Evolutionary conservation across 2,113 vertebrate genomes (phyloP).

Genomic region (Carettochelys insculpta): DNA sequence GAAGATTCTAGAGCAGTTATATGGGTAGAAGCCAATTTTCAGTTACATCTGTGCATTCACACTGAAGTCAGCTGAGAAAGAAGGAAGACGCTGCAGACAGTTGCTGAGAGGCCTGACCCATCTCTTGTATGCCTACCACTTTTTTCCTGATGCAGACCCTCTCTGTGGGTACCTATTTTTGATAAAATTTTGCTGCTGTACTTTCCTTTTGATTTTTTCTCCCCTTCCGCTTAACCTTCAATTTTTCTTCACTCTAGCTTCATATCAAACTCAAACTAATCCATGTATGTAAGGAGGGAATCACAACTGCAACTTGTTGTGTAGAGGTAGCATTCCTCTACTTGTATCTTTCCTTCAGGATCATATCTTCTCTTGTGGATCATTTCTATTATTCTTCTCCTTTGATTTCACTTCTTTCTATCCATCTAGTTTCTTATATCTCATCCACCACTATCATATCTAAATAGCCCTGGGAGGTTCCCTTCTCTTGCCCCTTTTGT

Average conservation of each 20-base stretch:
- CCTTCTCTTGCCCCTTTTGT: not conserved
- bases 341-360: not conserved
- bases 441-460: not conserved
- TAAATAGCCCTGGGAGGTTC: not conserved
- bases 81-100: not conserved
- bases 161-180: not conserved
- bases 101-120: not conserved
- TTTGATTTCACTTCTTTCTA: fast-evolving
- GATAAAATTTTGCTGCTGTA: not conserved
- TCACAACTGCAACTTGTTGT: not conserved
- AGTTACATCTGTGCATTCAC: not conserved
- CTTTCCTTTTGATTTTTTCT: not conserved
- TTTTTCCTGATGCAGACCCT: not conserved
- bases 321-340: not conserved
- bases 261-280: not conserved
- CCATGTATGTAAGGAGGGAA: not conserved
- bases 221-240: not conserved
- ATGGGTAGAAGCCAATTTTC: slow-evolving; percentile 5
- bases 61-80: not conserved
- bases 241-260: not conserved
- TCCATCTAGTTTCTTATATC: not conserved
- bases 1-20: not conserved
- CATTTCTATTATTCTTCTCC: not conserved
- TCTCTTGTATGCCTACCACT: not conserved
- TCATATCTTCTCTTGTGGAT: not conserved